Conservation (phyloP, 2,113 vertebrate genomes). For the Corydoras sp. region DNA sequence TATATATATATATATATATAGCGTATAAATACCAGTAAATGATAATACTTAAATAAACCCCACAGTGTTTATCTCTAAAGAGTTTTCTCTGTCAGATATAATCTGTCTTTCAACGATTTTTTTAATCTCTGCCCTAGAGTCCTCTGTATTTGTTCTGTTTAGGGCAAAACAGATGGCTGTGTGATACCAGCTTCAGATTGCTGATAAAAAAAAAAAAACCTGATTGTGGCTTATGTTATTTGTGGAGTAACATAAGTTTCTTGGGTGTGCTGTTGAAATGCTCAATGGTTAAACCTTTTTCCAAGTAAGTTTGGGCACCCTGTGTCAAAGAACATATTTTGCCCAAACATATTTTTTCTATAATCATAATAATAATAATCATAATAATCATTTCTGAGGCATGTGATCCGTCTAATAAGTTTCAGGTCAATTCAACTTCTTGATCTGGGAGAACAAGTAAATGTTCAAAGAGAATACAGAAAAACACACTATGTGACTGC, state of each 20-base stretch:
- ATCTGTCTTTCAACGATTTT: not conserved
- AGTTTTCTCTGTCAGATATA: not conserved
- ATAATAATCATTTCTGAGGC: too few species aligned
- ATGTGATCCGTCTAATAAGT: too few species aligned
- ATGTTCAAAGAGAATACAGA: too few species aligned
- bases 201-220: not conserved
- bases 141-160: not conserved
- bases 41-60: too few species aligned
- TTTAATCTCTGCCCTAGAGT: not conserved
- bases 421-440: too few species aligned
- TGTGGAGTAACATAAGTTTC: not conserved
- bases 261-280: not conserved
- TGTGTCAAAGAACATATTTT: not conserved
- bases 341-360: too few species aligned
- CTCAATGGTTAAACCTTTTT: not conserved
- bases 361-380: too few species aligned
- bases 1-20: too few species aligned
- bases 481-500: too few species aligned
- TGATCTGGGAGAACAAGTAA: too few species aligned
- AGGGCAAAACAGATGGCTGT: conserved; percentile 20
- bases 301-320: too few species aligned
- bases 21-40: too few species aligned
- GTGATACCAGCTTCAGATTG: conserved; percentile 32
- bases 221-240: not conserved
- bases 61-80: conserved; percentile 10